Evolutionary conservation across 2,888 invertebrate genomes (phyloP).

Genomic region (Parnassius apollo): DNA sequence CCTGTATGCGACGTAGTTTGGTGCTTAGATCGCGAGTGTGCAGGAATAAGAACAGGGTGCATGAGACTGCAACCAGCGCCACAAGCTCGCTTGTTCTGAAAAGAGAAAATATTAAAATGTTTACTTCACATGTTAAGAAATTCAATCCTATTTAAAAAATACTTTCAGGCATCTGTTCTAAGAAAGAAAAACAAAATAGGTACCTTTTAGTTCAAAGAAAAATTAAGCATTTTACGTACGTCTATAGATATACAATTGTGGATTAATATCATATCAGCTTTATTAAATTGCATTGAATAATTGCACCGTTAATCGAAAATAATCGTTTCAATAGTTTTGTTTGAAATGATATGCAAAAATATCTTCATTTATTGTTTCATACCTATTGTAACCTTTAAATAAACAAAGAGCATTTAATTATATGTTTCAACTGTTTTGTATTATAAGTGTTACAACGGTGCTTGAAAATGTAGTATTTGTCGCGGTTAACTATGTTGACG

Average conservation of each 20-base stretch:
- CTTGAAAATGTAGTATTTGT: background rate
- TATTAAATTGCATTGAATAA: background rate
- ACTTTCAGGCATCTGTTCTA: too few species aligned
- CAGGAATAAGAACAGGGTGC: constrained; percentile 91
- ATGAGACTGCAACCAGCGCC: constrained; percentile 90
- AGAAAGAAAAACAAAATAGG: too few species aligned
- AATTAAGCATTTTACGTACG: too few species aligned
- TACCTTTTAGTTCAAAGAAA: too few species aligned
- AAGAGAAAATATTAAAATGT: constrained; percentile 27
- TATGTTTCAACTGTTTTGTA: constrained; percentile 8
- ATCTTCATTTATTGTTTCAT: constrained; percentile 16
- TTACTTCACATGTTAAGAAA: too few species aligned
- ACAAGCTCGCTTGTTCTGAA: constrained; percentile 91
- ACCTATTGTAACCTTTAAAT: constrained; percentile 22
- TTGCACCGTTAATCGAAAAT: constrained; percentile 3
- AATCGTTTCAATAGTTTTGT: background rate
- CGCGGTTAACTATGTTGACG: background rate
- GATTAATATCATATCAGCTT: background rate
- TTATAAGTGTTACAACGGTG: background rate
- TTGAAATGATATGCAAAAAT: constrained; percentile 13
- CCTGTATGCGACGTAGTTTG: constrained; percentile 90
- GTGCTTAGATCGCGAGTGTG: constrained; percentile 92
- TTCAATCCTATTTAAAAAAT: too few species aligned
- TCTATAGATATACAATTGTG: too few species aligned
- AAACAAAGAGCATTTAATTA: constrained; percentile 15